Base-by-base conservation (phyloP, 1,140 invertebrate genomes). In the Pristionchus pacificus region DNA sequence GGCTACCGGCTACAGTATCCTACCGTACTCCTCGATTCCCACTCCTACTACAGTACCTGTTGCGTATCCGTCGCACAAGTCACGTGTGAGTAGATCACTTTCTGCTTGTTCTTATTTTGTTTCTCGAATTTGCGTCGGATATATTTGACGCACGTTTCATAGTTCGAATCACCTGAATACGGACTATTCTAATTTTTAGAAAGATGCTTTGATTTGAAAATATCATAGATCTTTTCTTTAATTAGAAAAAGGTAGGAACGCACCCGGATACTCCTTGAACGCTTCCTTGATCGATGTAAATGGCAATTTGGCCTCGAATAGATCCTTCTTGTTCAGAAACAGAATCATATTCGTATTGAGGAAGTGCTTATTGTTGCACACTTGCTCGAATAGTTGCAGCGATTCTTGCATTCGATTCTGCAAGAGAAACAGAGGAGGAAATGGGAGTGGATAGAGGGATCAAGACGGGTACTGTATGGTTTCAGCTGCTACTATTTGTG, bases 321-420 rank as follows among this genome's bases (percentile, higher is more conserved):
- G 65, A 70, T 70, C 68, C 27, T 70, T 70, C 32, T 70, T 70
- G 68, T 70, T 70, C 15, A 70, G 32, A 61, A 70, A 70, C 2
- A 69, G 60, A 61, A 86, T 85, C 78, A 85, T 83, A 30, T 78
- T 81, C 38, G 85, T 84, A 33, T 80, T 77, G 66, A 71, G 77
- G 75, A 86, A 86, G 74, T 85, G 86, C 24, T 87, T 84, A 80
- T 89, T 89, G 78, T 89, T 89, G 49, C 88, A 87, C 68, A 90
- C 89, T 79, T 88, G 88, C 38, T 85, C 86, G 80, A 90, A 90
- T 30, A 90, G 79, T 78, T 87, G 88, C n/a, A 89, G 78, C 81
- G 88, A 88, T 87, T 86, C 85, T 68, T 81, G 77, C 15, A 86
- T 74, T 33, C 85, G 84, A 78, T 86, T 86, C 84, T 85, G n/a